phyloP scores from a whole-genome alignment of 2,797 vertebrate species.

The Smutsia temminckii region DNA sequence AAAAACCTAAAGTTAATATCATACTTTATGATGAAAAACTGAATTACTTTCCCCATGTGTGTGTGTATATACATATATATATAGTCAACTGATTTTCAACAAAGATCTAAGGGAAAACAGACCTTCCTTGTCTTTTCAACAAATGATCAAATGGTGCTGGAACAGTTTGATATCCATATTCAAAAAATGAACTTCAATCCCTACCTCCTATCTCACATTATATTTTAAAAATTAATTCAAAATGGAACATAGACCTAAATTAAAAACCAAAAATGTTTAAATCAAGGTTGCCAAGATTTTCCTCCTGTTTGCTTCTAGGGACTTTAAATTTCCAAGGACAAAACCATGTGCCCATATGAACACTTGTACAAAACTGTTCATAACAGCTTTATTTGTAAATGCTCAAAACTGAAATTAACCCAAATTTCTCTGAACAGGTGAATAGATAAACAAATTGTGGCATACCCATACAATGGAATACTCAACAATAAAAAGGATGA shows the following conservation, averaged over 20 bases:
- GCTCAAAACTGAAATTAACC: background rate
- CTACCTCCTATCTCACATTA: background rate
- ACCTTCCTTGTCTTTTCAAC: background rate
- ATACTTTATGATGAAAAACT: background rate
- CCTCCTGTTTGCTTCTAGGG: background rate
- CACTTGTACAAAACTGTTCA: background rate
- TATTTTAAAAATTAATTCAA: background rate
- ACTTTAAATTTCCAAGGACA: background rate
- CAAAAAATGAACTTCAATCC: background rate
- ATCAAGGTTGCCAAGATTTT: background rate
- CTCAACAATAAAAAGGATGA: background rate
- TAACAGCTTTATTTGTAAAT: background rate
- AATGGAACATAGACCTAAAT: background rate
- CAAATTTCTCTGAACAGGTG: background rate
- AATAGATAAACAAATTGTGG: background rate
- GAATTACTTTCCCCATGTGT: background rate
- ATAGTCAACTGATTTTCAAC: background rate
- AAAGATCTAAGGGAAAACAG: background rate
- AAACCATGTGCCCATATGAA: background rate
- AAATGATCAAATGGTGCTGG: background rate
- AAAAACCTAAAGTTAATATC: background rate
- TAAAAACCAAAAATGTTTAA: background rate
- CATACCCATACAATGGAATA: background rate
- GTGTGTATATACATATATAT: background rate
- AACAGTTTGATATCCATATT: background rate